phyloP scores from a whole-genome alignment of 2,888 invertebrate genomes.

The Cheilosia soror region DNA sequence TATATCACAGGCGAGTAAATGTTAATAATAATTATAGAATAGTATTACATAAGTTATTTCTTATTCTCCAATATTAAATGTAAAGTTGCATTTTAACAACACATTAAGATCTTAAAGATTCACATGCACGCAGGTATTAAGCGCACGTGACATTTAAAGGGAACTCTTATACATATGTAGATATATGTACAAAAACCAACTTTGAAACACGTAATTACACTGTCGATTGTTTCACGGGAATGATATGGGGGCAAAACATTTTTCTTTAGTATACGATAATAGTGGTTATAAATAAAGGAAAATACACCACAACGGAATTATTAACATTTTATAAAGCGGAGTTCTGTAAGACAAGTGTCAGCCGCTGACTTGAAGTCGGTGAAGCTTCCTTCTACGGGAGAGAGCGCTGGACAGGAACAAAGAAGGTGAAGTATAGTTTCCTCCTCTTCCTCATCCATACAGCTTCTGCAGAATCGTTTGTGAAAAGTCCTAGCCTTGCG shows the following conservation, averaged over 20 bases:
- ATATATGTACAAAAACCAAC: neutral
- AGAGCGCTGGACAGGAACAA: too few relatives aligned
- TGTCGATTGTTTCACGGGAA: constrained; percentile 13
- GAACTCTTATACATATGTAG: neutral
- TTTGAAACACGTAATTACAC: constrained; percentile 22
- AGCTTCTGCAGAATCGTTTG: too few relatives aligned
- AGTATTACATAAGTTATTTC: neutral
- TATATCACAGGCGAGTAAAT: neutral
- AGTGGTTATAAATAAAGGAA: neutral
- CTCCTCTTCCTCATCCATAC: too few relatives aligned
- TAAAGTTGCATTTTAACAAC: constrained; percentile 20
- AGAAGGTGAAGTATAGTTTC: too few relatives aligned
- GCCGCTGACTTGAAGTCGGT: too few relatives aligned
- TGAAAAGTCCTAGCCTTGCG: too few relatives aligned
- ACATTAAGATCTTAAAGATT: constrained; percentile 19
- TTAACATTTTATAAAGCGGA: too few relatives aligned
- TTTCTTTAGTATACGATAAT: neutral
- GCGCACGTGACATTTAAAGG: constrained; percentile 26
- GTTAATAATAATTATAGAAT: neutral
- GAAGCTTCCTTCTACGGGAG: too few relatives aligned
- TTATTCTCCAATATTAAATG: neutral
- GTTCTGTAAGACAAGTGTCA: too few relatives aligned
- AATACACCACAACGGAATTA: neutral
- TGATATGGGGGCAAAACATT: neutral
- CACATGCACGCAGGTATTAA: constrained; percentile 21